Percentiles rank a stretch among this genome's conserved stretches.
Evolutionary conservation across 2,797 vertebrate species (phyloP).

Genomic region (Sebastes trivittatus): DNA sequence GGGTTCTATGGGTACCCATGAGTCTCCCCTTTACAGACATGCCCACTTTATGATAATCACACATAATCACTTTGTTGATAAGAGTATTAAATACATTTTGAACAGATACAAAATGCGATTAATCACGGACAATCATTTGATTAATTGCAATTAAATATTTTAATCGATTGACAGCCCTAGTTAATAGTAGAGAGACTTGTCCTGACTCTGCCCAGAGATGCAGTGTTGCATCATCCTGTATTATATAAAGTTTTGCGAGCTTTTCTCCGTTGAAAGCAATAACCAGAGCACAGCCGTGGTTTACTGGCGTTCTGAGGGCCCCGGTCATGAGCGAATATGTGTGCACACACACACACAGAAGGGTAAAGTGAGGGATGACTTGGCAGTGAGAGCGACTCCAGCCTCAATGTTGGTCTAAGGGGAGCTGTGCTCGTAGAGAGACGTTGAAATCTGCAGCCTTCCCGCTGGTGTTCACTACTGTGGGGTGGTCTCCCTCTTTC

Average conservation of each 20-base stretch:
- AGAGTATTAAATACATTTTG: too few species aligned
- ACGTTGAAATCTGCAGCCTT: conserved; percentile 51
- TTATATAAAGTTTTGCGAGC: conserved; percentile 44
- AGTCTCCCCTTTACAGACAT: too few species aligned
- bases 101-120: too few species aligned
- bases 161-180: neutral
- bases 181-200: conserved; percentile 25
- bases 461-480: conserved; percentile 49
- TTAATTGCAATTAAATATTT: too few species aligned
- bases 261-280: conserved; percentile 62
- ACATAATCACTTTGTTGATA: too few species aligned
- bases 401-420: conserved; percentile 60
- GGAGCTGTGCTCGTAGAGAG: conserved; percentile 60
- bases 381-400: conserved; percentile 57
- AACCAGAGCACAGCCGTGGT: conserved; percentile 49
- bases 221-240: conserved; percentile 60
- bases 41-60: too few species aligned
- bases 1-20: too few species aligned
- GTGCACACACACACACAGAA: conserved; percentile 27
- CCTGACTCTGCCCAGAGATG: conserved; percentile 3
- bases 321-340: conserved; percentile 38
- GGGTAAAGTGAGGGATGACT: conserved; percentile 57
- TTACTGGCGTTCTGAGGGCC: conserved; percentile 54
- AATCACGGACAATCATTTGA: too few species aligned
- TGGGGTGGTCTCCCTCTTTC: conserved; percentile 64